Conservation (phyloP, 2,797 vertebrate species). For the Serranus cabrilla region DNA sequence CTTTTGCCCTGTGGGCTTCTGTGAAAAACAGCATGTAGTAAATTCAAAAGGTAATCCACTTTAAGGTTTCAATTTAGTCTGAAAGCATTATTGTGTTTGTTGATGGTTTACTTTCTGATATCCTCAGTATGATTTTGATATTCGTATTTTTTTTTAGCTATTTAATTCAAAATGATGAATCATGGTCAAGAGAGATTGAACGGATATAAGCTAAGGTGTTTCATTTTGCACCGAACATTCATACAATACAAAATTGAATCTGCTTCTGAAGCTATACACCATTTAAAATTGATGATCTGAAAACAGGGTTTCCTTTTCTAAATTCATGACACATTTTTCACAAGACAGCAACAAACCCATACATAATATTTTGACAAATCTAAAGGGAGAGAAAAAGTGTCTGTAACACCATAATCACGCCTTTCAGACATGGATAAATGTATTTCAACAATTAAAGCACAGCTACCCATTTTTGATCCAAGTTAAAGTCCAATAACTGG, state of each 20-base stretch:
- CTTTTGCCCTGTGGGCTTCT: constrained; percentile 8
- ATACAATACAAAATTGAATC: neutral
- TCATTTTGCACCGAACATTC: neutral
- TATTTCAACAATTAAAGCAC: too few species aligned
- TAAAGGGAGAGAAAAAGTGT: too few species aligned
- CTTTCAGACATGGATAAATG: too few species aligned
- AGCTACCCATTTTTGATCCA: too few species aligned
- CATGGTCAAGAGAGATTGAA: neutral
- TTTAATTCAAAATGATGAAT: neutral
- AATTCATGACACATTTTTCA: neutral
- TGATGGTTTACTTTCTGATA: neutral
- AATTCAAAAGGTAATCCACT: neutral
- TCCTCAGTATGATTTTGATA: neutral
- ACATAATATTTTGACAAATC: neutral
- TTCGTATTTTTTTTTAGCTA: too few species aligned
- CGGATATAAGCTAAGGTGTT: neutral
- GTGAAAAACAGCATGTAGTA: neutral
- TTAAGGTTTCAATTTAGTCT: neutral
- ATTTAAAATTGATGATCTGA: neutral
- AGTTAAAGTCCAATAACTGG: too few species aligned
- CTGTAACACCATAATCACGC: too few species aligned
- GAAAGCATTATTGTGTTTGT: neutral
- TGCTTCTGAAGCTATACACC: neutral
- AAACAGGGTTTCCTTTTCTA: neutral
- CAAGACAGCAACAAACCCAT: neutral